Evolutionary conservation across 2,113 vertebrate species (phyloP), one percentile per base, ranked within the genome.

Genomic region (Hymenochirus boettgeri): DNA sequence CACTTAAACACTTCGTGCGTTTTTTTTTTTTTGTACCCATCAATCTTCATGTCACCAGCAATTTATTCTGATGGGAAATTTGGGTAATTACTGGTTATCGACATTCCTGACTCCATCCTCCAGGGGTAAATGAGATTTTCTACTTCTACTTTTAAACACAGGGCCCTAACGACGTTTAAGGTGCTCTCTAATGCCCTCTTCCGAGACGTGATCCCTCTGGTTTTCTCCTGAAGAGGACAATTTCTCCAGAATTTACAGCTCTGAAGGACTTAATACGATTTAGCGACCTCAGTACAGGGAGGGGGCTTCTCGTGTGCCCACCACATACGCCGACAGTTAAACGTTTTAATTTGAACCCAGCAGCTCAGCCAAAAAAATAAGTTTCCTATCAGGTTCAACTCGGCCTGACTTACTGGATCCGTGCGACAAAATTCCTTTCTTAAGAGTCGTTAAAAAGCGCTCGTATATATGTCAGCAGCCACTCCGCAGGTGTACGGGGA

Each of bases 61-160:
- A n/a, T n/a, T n/a, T n/a, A n/a, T n/a, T n/a, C n/a, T n/a, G n/a
- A n/a, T n/a, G n/a, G n/a, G n/a, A n/a, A n/a, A n/a, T n/a, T n/a
- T 80, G 80, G 74, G 74, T 76, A 78, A 82, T 71, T 71, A 66
- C 63, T 70, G 71, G 75, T 76, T 81, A 80, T 78, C 80, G 79
- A 70, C 33, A 42, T 76, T 74, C 59, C 71, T 78, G 71, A 62
- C 64, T 1, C 33, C 75, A 76, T 51, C 70, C 77, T 74, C 76
- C 22, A 60, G 73, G 76, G 76, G 78, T 71, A 77, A 74, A 77
- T 69, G 72, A 79, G 80, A 76, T 76, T 71, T 74, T 69, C 62
- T 78, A 72, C 72, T 75, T 55, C 71, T 63, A n/a, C n/a, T n/a
- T n/a, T n/a, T n/a, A n/a, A n/a, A n/a, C n/a, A n/a, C n/a, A 35